Conservation (phyloP, 2,797 vertebrate species). For the Sebastes hubbsi region DNA sequence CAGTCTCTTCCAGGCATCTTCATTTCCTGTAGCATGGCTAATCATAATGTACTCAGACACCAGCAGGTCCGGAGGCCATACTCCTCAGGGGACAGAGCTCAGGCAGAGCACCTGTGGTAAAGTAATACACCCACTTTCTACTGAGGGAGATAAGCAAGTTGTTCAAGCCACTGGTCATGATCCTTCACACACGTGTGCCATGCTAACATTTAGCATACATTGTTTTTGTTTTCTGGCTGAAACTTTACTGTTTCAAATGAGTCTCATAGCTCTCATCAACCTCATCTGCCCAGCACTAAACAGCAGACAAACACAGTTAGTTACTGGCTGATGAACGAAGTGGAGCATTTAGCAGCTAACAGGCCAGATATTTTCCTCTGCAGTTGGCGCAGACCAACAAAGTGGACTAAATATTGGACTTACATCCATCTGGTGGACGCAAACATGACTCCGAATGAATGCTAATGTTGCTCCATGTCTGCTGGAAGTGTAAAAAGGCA, state of each 20-base stretch:
- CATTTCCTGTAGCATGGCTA: constrained; percentile 46
- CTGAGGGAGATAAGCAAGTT: not conserved
- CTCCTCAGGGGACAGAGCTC: not conserved
- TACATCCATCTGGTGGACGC: too few relatives aligned
- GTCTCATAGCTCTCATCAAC: not conserved
- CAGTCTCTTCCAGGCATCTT: constrained; percentile 25
- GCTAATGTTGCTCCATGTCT: not conserved
- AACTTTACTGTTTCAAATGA: not conserved
- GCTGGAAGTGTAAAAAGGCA: not conserved
- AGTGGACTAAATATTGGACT: not conserved
- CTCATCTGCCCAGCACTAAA: too few relatives aligned
- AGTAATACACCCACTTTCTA: not conserved
- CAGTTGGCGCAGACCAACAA: not conserved
- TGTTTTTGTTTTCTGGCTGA: not conserved
- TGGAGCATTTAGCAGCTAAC: not conserved
- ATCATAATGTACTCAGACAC: constrained; percentile 35
- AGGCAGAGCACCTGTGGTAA: constrained; percentile 1
- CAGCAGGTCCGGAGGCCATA: not conserved
- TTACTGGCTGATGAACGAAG: not conserved
- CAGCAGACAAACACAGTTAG: not conserved
- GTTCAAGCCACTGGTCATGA: not conserved
- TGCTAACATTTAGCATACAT: not conserved
- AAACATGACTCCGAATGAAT: not conserved
- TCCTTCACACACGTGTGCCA: not conserved
- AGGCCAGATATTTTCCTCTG: not conserved